phyloP scores from a whole-genome alignment of 2,797 vertebrate genomes.

The Paguma larvata region DNA sequence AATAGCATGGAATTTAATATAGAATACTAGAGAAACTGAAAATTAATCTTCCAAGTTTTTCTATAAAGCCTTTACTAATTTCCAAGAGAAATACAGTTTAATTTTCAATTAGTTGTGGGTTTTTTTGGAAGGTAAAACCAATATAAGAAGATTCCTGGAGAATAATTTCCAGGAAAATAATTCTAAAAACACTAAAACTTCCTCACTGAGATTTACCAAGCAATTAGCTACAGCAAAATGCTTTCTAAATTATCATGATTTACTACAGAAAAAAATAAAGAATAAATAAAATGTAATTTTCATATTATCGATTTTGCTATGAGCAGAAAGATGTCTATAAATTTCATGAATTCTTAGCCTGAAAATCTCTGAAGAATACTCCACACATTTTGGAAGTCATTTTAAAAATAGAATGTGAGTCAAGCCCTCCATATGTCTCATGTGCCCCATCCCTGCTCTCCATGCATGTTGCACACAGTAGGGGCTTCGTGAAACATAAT shows the following conservation, averaged over 20 bases:
- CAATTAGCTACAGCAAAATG: constrained; percentile 18
- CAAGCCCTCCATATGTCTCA: neutral
- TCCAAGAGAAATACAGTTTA: constrained; percentile 35
- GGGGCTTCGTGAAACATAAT: neutral
- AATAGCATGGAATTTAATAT: neutral
- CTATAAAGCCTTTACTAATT: neutral
- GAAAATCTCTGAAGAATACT: neutral
- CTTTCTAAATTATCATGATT: constrained; percentile 4
- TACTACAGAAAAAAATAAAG: neutral
- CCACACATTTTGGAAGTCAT: neutral
- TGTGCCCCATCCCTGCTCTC: neutral
- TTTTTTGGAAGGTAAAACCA: neutral
- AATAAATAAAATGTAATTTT: neutral
- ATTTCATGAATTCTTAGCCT: neutral
- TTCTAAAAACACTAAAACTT: neutral
- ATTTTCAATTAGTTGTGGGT: neutral
- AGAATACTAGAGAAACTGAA: neutral
- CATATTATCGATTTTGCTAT: neutral
- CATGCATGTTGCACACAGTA: neutral
- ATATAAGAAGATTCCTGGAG: neutral
- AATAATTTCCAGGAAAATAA: constrained; percentile 43
- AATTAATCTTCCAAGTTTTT: neutral
- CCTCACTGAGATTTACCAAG: neutral
- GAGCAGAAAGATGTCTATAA: neutral
- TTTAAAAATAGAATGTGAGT: neutral